Evolutionary conservation across 2,888 invertebrate species (phyloP).

Genomic region (Cerastoderma edule): DNA sequence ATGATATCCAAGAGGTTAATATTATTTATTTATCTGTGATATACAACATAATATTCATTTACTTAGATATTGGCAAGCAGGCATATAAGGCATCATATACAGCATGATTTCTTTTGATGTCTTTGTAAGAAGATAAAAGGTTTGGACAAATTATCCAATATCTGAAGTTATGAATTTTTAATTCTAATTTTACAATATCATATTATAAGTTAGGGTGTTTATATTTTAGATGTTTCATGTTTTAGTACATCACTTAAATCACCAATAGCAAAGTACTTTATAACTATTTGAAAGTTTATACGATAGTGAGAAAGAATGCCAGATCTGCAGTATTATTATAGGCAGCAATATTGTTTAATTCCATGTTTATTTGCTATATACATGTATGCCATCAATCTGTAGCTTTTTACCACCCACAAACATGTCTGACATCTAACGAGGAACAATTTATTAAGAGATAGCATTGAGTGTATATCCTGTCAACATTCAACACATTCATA

Average conservation of each 20-base stretch:
- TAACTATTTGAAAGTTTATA: background rate
- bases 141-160: background rate
- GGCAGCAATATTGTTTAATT: slow-evolving; percentile 13
- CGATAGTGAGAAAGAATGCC: background rate
- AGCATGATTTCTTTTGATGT: too few relatives aligned
- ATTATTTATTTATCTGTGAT: slow-evolving; percentile 1
- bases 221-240: background rate
- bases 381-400: too few relatives aligned
- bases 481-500: too few relatives aligned
- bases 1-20: background rate
- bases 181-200: background rate
- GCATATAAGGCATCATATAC: background rate
- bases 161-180: background rate
- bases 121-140: background rate
- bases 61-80: background rate
- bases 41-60: background rate
- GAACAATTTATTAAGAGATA: background rate
- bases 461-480: background rate
- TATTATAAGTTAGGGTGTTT: background rate
- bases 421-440: background rate
- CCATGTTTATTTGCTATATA: background rate
- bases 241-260: background rate
- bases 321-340: slow-evolving; percentile 19
- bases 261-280: slow-evolving; percentile 4
- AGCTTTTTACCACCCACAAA: too few relatives aligned